phyloP scores from a whole-genome alignment of 2,113 vertebrate species.

The Synchiropus splendidus region DNA sequence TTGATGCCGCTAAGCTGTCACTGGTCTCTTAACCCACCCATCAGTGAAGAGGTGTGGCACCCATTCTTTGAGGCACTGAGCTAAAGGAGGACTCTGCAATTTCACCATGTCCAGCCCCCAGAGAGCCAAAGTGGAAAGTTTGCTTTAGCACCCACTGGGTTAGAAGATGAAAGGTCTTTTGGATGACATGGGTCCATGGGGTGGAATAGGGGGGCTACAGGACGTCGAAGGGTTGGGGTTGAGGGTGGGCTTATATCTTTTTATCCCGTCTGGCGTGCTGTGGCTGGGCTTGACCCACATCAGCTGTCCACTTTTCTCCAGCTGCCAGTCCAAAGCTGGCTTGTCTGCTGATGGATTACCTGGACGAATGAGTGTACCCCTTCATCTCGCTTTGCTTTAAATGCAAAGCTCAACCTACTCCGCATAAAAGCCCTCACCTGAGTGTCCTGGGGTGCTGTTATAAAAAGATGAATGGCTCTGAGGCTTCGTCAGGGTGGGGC shows the following conservation, averaged over 20 bases:
- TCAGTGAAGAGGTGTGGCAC: conserved; percentile 33
- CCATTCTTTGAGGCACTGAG: conserved; percentile 27
- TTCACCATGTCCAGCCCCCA: conserved; percentile 40
- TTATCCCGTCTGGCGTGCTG: conserved; percentile 64
- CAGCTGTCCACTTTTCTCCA: conserved; percentile 58
- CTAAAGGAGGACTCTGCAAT: conserved; percentile 29
- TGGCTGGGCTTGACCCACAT: conserved; percentile 45
- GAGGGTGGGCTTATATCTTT: conserved; percentile 52
- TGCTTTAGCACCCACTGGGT: conserved; percentile 59
- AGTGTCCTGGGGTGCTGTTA: conserved; percentile 49
- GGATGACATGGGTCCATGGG: conserved; percentile 49
- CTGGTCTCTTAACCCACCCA: conserved; percentile 22
- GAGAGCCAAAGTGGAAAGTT: conserved; percentile 65
- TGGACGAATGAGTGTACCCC: conserved; percentile 37
- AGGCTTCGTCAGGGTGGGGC: conserved; percentile 20
- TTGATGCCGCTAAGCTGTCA: conserved; percentile 29
- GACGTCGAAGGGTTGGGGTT: conserved; percentile 7
- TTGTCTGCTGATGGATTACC: conserved; percentile 66
- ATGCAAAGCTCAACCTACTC: conserved; percentile 20
- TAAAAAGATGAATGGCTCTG: conserved; percentile 61
- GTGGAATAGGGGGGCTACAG: conserved; percentile 22
- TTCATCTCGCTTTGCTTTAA: conserved; percentile 31
- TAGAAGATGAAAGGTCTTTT: conserved; percentile 62
- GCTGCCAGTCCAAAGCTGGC: conserved; percentile 59
- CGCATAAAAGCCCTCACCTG: conserved; percentile 50